These are phyloP conservation scores for Halichoeres trimaculatus DNA, from an alignment of 2,113 vertebrate genomes.

Conservation along the genomic window DNA sequence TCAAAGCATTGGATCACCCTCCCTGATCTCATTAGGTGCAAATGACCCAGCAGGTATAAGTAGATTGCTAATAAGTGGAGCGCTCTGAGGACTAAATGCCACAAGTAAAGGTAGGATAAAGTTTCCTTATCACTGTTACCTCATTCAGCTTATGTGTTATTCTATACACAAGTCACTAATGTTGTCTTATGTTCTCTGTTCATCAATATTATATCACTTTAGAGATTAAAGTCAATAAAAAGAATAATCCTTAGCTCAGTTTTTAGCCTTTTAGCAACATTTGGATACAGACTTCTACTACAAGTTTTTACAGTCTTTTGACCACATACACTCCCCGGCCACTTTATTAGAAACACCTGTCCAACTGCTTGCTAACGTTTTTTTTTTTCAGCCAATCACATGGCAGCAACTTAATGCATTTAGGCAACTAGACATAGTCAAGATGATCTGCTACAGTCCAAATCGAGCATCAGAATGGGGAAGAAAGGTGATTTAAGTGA, in stretches of 20 bases:
- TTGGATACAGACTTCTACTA: too few relatives aligned
- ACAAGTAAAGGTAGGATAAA: slow-evolving; percentile 1
- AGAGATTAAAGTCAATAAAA: not conserved
- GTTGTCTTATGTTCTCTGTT: not conserved
- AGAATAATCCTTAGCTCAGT: not conserved
- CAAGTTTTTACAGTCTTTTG: too few relatives aligned
- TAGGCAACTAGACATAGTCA: too few relatives aligned
- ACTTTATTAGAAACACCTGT: too few relatives aligned
- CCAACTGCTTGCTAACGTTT: too few relatives aligned
- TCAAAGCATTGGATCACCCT: slow-evolving; percentile 40
- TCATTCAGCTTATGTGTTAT: not conserved
- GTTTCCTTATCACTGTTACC: not conserved
- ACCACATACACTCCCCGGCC: too few relatives aligned
- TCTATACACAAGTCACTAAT: not conserved
- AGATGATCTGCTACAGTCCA: too few relatives aligned
- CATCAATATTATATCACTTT: not conserved
- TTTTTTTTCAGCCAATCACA: too few relatives aligned
- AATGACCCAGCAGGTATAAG: slow-evolving; percentile 63
- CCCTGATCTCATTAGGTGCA: slow-evolving; percentile 61
- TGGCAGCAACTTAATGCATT: too few relatives aligned
- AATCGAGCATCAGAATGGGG: too few relatives aligned
- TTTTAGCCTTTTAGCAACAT: too few relatives aligned
- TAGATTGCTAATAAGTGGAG: slow-evolving; percentile 45
- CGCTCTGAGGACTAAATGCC: slow-evolving; percentile 24
- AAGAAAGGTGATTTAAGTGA: too few relatives aligned